Evolutionary conservation across 2,113 vertebrate species (phyloP), one percentile per base, ranked within the genome.

Genomic region (Merops nubicus): DNA sequence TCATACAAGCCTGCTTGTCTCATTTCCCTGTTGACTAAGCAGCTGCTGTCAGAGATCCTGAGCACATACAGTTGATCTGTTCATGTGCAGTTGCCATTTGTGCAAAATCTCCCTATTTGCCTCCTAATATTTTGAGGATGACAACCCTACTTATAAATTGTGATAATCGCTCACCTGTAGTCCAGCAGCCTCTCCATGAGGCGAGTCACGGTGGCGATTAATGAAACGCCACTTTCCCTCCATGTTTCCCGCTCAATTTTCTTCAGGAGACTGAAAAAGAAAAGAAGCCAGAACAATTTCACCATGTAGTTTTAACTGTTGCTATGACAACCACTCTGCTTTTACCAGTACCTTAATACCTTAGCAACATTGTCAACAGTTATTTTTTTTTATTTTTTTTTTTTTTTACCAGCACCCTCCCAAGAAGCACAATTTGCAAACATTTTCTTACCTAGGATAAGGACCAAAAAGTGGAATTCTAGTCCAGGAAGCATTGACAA

Each of bases 391-490:
- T n/a, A n/a, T 54, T 91, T 96, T 96, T 43, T 54, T 91, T 96
- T 96, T 48, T 57, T 84, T 93, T 88, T 48, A 92, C 36, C 89
- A 92, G 79, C 77, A 93, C 95, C 95, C 94, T 97, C 95, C 98
- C 96, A 95, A 98, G 96, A 96, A 98, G 92, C 95, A 96, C 91
- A 92, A 96, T 97, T 98, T 97, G 94, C 97, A 98, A 98, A 98
- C 97, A 97, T 90, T 93, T 75, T 99, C 99, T 99, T 99, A 99
- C 99, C 99, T 99, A 99, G 99, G 99, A 98, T 99, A 99, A 89
- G 99, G 99, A 99, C 99, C 99, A 99, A 99, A 99, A 97, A 99
- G 99, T 98, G 99, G 99, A 98, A 99, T 99, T 99, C 99, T 99
- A 99, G 98, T 99, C 99, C 99, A 98, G 99, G 99, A 99, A 99